Evolutionary conservation across 2,113 vertebrate species (phyloP), one percentile per base, ranked within the genome.

Genomic region (Xerus inauris): DNA sequence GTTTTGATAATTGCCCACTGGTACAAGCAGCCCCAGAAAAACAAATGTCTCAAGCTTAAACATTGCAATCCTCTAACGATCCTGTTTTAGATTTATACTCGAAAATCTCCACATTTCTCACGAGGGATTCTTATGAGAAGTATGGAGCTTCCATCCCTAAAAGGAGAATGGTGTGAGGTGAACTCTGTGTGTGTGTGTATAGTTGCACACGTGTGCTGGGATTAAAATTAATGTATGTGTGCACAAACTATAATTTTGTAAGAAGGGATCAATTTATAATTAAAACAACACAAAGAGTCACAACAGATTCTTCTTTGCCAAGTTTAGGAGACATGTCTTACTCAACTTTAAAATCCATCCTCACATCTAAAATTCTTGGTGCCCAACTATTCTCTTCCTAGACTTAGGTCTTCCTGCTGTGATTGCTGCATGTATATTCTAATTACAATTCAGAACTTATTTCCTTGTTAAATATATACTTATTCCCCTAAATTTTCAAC

Each of bases 11-110:
- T 91, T 89, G 65, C 73, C 38, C 38, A 72, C 86, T 95, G 94
- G 93, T 95, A 83, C 95, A 87, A 65, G 57, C 75, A 89, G 89
- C 40, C 59, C 30, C 86, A 91, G 69, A 95, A 93, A 86, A 95
- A 95, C 64, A 93, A 93, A 91, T 93, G n/a, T 97, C 72, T 96
- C 57, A 94, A 96, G 94, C 93, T 97, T 98, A 96, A 97, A 89
- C 57, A 49, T 91, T 71, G 85, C 14, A 97, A 96, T 96, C 93
- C 59, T 71, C 72, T 92, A 90, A 87, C 54, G 14, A 69, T 19
- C 65, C 64, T 42, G 93, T 92, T 96, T 95, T 71, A 93, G 88
- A 93, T 83, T 89, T 47, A 17, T 91, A 65, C 42, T 95, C 88
- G 79, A 85, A 95, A 95, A 4, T 35, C 54, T 81, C 26, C n/a